Evolutionary conservation across 1,140 invertebrate genomes (phyloP), one percentile per base, ranked within the genome.

Genomic region (Thrips palmi): DNA sequence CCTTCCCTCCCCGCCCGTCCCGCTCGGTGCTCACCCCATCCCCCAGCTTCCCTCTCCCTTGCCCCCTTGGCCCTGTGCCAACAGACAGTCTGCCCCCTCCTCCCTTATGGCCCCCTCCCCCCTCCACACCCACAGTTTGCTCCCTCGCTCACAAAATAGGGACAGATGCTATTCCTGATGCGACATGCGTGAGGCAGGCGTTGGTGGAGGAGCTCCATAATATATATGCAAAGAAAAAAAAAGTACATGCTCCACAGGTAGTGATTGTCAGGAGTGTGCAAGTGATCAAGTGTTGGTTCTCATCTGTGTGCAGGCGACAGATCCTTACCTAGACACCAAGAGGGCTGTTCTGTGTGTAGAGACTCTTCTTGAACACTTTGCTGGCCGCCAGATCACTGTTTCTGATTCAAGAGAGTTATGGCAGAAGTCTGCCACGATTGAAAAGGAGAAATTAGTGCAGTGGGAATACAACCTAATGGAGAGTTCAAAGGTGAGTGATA

Each of bases 391-490:
- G 54, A 57, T 71, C 42, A 60, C 65, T 37, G 59, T 82, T 19
- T 71, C 66, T 24, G 67, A 71, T 43, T 67, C 68, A 40, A 74
- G 74, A 67, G 67, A 81, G 49, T 69, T 67, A 48, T 79, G 73
- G 67, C 67, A 71, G 42, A 63, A 68, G 45, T 57, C 64, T 33
- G 60, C 77, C 22, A 62, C 53, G 6, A 53, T 65, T 32, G 68
- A 71, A 47, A 67, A 71, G 49, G 68, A 73, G 39, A 71, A 81
- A 55, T 62, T 70, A 39, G 60, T 67, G 31, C 65, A 71, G 21
- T 72, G 74, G 56, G 70, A 81, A 47, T 63, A 68, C 53, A 75
- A 72, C 51, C 63, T 82, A 49, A 69, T 71, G 49, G 78, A 83
- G 53, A 76, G 76, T 45, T 68, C 69, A 33, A 74, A 67, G 65